Evolutionary conservation across 2,797 vertebrate genomes (phyloP).

Genomic region (Sphenopsis melanotis): DNA sequence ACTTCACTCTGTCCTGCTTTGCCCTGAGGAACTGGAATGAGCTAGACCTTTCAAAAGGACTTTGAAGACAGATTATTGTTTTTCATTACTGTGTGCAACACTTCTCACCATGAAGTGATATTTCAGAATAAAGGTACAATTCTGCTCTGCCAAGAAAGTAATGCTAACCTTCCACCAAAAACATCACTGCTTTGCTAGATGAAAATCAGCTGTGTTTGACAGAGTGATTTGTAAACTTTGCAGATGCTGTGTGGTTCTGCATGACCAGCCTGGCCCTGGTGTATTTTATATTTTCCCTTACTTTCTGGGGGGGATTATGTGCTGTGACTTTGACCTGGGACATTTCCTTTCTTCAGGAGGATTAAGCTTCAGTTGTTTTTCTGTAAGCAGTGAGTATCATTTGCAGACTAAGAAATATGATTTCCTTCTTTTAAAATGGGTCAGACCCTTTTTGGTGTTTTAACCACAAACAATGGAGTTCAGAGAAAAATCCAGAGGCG

Average conservation of each 20-base stretch:
- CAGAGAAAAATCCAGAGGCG: slow-evolving; percentile 42
- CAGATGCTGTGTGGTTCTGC: neutral
- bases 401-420: slow-evolving; percentile 25
- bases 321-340: slow-evolving; percentile 19
- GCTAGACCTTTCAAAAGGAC: slow-evolving; percentile 35
- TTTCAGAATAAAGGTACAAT: slow-evolving; percentile 42
- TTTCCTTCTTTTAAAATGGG: slow-evolving; percentile 50
- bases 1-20: slow-evolving; percentile 41
- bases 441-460: slow-evolving; percentile 43
- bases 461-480: slow-evolving; percentile 41
- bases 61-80: slow-evolving; percentile 51
- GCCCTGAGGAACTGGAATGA: slow-evolving; percentile 36
- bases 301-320: neutral
- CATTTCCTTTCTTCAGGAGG: slow-evolving; percentile 12
- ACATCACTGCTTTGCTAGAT: neutral
- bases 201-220: slow-evolving; percentile 34
- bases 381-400: neutral
- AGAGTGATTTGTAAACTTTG: neutral
- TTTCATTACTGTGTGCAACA: slow-evolving; percentile 13
- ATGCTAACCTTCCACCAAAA: slow-evolving; percentile 14
- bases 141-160: neutral
- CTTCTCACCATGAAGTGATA: slow-evolving; percentile 17
- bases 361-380: slow-evolving; percentile 1
- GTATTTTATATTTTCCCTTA: neutral
- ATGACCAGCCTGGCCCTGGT: neutral